Evolutionary conservation across 2,797 vertebrate genomes (phyloP), one percentile per base, ranked within the genome.

Genomic region (Bucorvus abyssinicus): DNA sequence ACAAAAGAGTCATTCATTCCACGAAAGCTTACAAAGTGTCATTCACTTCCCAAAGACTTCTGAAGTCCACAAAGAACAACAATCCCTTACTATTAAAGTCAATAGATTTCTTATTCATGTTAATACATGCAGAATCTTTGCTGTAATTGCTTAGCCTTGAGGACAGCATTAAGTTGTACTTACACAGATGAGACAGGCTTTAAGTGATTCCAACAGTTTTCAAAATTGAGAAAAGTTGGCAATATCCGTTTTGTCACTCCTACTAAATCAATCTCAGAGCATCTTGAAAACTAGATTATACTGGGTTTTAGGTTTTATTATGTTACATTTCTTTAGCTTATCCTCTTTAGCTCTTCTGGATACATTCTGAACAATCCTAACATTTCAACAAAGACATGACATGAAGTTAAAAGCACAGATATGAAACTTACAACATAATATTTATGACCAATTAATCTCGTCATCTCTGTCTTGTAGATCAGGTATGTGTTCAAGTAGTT

Each of bases 291-390:
- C 4, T 20, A 36, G 55, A 70, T 52, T 34, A 59, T 14, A 52
- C 1, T 57, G 8, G 0, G 0, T 50, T 38, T 85, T 30, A 52
- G 29, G 20, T 14, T 70, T 78, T 42, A 50, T 30, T 22, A 10
- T 2, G 32, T 23, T 17, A 34, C 6, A 65, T 45, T 92, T 7
- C 23, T 61, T 57, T 10, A 60, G 12, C 42, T 89, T 45, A 56
- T 22, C 12, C 49, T 53, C 24, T 38, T 71, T 38, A 70, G 27
- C 34, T 32, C 9, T 70, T 64, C 56, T 68, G 11, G 67, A 83
- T 9, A 60, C 6, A 63, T 50, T 34, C 42, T 38, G 50, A 89
- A 40, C 13, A 83, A 50, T 9, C 24, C 45, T 2, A 65, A 32
- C n/a, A 40, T 63, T 83, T 53, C 2, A 4, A 44, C 22, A 55